A percentile compares a stretch with the other conserved stretches of the same genome.
Evolutionary conservation across 1,140 invertebrate genomes (phyloP).

Genomic region (Sarcophaga bullata): DNA sequence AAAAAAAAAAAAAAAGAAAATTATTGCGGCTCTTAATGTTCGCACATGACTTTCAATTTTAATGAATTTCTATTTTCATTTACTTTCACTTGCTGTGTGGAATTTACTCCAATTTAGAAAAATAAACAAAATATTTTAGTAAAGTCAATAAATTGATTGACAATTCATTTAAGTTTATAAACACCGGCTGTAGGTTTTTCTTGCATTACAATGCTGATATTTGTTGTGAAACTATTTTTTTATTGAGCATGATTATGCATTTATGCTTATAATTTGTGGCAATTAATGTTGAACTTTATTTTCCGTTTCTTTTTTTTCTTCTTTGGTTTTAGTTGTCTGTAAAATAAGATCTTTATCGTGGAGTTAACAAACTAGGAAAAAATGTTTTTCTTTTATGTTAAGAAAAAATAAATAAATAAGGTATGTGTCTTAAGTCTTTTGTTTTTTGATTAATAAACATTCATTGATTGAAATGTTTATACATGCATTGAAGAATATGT

Average conservation of each 20-base stretch:
- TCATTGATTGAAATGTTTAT: too few relatives aligned
- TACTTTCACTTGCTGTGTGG: too few relatives aligned
- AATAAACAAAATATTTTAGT: too few relatives aligned
- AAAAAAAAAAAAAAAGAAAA: too few relatives aligned
- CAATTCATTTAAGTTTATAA: too few relatives aligned
- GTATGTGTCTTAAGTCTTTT: background rate
- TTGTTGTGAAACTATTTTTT: background rate
- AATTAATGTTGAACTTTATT: slow-evolving; percentile 24
- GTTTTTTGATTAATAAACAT: background rate
- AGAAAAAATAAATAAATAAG: background rate
- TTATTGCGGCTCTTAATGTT: too few relatives aligned
- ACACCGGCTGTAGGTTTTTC: background rate
- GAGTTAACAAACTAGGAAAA: background rate
- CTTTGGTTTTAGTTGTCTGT: background rate
- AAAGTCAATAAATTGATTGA: too few relatives aligned
- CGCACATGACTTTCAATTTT: too few relatives aligned
- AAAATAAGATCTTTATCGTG: background rate
- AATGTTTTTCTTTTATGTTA: background rate
- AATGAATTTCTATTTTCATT: too few relatives aligned
- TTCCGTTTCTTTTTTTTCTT: background rate
- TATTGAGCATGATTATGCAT: slow-evolving; percentile 19
- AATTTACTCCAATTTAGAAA: too few relatives aligned
- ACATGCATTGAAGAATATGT: too few relatives aligned
- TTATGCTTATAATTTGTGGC: slow-evolving; percentile 14
- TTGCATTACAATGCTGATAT: slow-evolving; percentile 1